These are phyloP conservation scores for Erpobdella octoculata DNA, from an alignment of 2,888 invertebrate genomes.

Conservation along the genomic window DNA sequence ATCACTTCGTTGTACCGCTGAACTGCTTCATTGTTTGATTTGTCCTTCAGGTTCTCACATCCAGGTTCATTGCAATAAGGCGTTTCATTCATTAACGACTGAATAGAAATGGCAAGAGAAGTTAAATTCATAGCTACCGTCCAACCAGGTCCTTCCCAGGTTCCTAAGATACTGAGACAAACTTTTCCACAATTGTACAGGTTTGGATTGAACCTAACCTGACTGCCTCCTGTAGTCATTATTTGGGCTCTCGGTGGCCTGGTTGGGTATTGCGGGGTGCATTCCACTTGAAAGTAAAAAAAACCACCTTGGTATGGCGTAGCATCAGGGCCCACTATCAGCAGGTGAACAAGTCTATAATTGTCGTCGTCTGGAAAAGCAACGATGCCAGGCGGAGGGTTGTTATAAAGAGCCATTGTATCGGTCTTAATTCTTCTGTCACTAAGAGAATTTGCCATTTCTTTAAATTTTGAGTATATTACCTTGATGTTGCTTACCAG, in stretches of 20 bases:
- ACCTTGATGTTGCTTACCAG: too few species aligned
- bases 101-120: conserved; percentile 58
- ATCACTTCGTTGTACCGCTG: conserved; percentile 57
- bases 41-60: conserved; percentile 55
- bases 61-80: conserved; percentile 63
- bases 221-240: conserved; percentile 59
- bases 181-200: conserved; percentile 61
- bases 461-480: too few species aligned
- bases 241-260: conserved; percentile 59
- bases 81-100: conserved; percentile 60
- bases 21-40: too few species aligned
- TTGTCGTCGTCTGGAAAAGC: conserved; percentile 57
- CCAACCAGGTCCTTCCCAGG: conserved; percentile 59
- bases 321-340: conserved; percentile 59
- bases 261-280: conserved; percentile 57
- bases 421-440: too few species aligned
- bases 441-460: too few species aligned
- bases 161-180: conserved; percentile 58
- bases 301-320: conserved; percentile 60
- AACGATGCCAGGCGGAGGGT: conserved; percentile 58
- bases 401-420: too few species aligned
- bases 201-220: conserved; percentile 61
- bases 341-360: conserved; percentile 56
- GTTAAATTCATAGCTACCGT: conserved; percentile 57
- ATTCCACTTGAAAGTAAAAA: conserved; percentile 55